Percentiles rank a stretch among this genome's conserved stretches.
These are phyloP conservation scores for Phrynocephalus guinanensis DNA, from an alignment of 2,797 vertebrate genomes.

Conservation along the genomic window DNA sequence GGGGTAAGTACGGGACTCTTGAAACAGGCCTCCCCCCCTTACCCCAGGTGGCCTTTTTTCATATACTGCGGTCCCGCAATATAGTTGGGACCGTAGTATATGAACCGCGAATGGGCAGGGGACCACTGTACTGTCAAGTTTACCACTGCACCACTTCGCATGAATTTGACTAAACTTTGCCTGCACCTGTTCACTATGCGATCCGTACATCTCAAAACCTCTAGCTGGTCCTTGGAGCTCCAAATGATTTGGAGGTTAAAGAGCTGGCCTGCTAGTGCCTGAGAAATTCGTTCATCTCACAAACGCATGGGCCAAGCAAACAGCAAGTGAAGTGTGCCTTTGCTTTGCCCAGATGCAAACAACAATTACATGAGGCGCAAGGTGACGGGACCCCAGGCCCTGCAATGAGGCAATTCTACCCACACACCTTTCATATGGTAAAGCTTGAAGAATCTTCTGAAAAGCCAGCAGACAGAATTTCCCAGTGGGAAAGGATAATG, in stretches of 20 bases:
- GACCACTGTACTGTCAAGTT: too few relatives aligned
- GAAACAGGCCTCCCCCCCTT: too few relatives aligned
- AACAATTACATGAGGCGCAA: constrained; percentile 29
- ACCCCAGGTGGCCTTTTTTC: too few relatives aligned
- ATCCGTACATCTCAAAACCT: neutral
- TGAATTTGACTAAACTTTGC: neutral
- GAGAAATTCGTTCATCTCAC: constrained; percentile 49
- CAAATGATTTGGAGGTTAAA: constrained; percentile 41
- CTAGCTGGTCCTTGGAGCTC: constrained; percentile 29
- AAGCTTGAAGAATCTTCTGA: neutral
- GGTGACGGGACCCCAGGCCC: neutral
- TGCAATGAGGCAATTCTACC: neutral
- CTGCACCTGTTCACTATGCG: neutral
- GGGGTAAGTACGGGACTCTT: too few relatives aligned
- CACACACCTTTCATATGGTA: constrained; percentile 44
- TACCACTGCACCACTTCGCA: too few relatives aligned
- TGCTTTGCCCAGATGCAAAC: constrained; percentile 49
- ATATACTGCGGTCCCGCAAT: too few relatives aligned
- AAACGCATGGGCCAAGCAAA: constrained; percentile 53
- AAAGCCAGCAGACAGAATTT: constrained; percentile 13
- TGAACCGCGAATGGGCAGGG: too few relatives aligned
- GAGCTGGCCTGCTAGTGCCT: constrained; percentile 39
- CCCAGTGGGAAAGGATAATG: constrained; percentile 22
- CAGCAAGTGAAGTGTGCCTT: constrained; percentile 58
- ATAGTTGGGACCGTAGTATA: too few relatives aligned